A percentile compares a stretch with the other conserved stretches of the same genome.
Conservation (phyloP, 2,113 vertebrate species). For the Ochotona princeps region DNA sequence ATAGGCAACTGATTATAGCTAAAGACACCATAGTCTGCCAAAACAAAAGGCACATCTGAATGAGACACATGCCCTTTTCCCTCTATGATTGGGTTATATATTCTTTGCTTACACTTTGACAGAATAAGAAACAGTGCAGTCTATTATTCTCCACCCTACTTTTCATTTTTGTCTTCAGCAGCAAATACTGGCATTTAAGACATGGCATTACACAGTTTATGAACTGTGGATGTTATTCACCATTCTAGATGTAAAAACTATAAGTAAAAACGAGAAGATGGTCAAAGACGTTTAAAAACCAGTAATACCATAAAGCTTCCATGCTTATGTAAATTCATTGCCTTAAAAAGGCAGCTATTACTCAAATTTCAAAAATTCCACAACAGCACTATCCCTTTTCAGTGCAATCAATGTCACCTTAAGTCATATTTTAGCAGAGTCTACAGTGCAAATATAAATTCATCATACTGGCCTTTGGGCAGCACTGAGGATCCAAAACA, state of each 20-base stretch:
- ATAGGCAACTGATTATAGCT: slow-evolving; percentile 90
- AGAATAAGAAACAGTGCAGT: slow-evolving; percentile 76
- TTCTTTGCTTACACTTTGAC: slow-evolving; percentile 73
- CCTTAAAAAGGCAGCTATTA: slow-evolving; percentile 91
- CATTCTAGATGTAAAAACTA: slow-evolving; percentile 67
- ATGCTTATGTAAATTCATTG: slow-evolving; percentile 57
- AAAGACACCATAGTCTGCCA: slow-evolving; percentile 89
- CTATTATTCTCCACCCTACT: slow-evolving; percentile 78
- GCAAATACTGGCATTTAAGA: slow-evolving; percentile 87
- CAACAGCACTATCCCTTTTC: slow-evolving; percentile 84
- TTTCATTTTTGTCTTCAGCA: slow-evolving; percentile 83
- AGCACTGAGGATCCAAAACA: slow-evolving; percentile 90
- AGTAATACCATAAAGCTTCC: slow-evolving; percentile 49
- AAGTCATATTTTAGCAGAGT: slow-evolving; percentile 83
- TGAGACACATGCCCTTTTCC: slow-evolving; percentile 87
- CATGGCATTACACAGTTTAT: slow-evolving; percentile 75
- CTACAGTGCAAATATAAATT: slow-evolving; percentile 91
- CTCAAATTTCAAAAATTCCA: slow-evolving; percentile 83
- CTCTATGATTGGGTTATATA: slow-evolving; percentile 20
- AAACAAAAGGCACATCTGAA: slow-evolving; percentile 97
- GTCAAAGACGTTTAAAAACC: slow-evolving; percentile 70
- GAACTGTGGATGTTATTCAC: slow-evolving; percentile 75
- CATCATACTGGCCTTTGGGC: slow-evolving; percentile 91
- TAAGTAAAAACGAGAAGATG: slow-evolving; percentile 66
- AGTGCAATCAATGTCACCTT: slow-evolving; percentile 86